Conservation (phyloP, 2,888 invertebrate genomes). For the Diaphora mendica region DNA sequence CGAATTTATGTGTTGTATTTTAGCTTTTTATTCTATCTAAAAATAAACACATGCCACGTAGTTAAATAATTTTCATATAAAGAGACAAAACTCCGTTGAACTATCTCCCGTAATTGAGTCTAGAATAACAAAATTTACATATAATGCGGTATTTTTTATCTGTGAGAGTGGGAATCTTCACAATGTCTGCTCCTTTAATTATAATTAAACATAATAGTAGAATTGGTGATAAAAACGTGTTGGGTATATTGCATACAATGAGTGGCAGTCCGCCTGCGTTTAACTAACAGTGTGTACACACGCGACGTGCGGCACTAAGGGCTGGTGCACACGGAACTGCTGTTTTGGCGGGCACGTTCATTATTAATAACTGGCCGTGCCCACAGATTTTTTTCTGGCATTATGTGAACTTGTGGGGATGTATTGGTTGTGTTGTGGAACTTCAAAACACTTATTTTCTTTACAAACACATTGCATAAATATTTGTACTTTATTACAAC, state of each 20-base stretch:
- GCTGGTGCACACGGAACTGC: slow-evolving; percentile 18
- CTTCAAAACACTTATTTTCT: slow-evolving; percentile 17
- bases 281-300: slow-evolving; percentile 57
- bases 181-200: slow-evolving; percentile 72
- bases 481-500: background rate
- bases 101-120: slow-evolving; percentile 55
- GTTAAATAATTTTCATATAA: slow-evolving; percentile 5
- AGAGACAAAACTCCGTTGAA: slow-evolving; percentile 26
- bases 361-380: slow-evolving; percentile 12
- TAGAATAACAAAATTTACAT: slow-evolving; percentile 69
- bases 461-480: background rate
- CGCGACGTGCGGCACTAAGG: slow-evolving; percentile 45
- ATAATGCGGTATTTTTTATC: slow-evolving; percentile 66
- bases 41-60: background rate
- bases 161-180: slow-evolving; percentile 74
- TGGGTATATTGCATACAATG: slow-evolving; percentile 64
- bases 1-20: background rate
- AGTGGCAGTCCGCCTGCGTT: slow-evolving; percentile 56
- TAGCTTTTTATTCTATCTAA: background rate
- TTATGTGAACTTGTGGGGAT: slow-evolving; percentile 10
- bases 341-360: slow-evolving; percentile 9
- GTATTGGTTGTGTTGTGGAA: slow-evolving; percentile 7
- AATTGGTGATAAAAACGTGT: slow-evolving; percentile 62
- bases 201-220: slow-evolving; percentile 66
- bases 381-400: slow-evolving; percentile 17